These are phyloP conservation scores for Scaptomyza parva DNA, from an alignment of 2,888 invertebrate genomes.

Conservation along the genomic window DNA sequence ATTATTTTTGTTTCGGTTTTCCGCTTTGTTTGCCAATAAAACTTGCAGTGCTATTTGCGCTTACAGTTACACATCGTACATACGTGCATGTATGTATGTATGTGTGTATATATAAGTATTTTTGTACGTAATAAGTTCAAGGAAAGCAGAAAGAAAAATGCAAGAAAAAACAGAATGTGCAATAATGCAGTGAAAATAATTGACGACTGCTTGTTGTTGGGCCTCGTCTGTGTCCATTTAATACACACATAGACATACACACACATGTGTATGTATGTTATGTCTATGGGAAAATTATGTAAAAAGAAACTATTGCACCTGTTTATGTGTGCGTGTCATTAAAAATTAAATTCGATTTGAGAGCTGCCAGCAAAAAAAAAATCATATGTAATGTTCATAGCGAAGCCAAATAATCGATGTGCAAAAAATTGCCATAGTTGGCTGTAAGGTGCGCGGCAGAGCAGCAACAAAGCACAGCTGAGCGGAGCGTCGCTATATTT, in stretches of 20 bases:
- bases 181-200: slow-evolving; percentile 43
- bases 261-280: too few species aligned
- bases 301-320: slow-evolving; percentile 34
- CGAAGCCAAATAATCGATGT: slow-evolving; percentile 60
- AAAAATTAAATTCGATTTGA: slow-evolving; percentile 24
- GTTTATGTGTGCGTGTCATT: slow-evolving; percentile 31
- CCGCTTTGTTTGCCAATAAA: slow-evolving; percentile 27
- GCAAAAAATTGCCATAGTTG: slow-evolving; percentile 49
- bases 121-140: slow-evolving; percentile 51
- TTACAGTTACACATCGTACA: slow-evolving; percentile 44
- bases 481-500: slow-evolving; percentile 37
- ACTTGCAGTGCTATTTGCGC: slow-evolving; percentile 33
- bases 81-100: slow-evolving; percentile 1
- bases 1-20: slow-evolving; percentile 35
- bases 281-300: slow-evolving; percentile 28
- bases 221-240: slow-evolving; percentile 30
- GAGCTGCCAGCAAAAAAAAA: slow-evolving; percentile 18
- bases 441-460: slow-evolving; percentile 28
- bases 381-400: slow-evolving; percentile 39
- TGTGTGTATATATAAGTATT: slow-evolving; percentile 20
- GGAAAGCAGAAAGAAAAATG: slow-evolving; percentile 57
- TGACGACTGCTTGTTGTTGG: slow-evolving; percentile 26
- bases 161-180: slow-evolving; percentile 53
- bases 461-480: slow-evolving; percentile 56
- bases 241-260: slow-evolving; percentile 8